Percentiles rank a stretch among this genome's conserved stretches.
Conservation (phyloP, 2,888 invertebrate genomes). For the Scaptomyza caliginosa region DNA sequence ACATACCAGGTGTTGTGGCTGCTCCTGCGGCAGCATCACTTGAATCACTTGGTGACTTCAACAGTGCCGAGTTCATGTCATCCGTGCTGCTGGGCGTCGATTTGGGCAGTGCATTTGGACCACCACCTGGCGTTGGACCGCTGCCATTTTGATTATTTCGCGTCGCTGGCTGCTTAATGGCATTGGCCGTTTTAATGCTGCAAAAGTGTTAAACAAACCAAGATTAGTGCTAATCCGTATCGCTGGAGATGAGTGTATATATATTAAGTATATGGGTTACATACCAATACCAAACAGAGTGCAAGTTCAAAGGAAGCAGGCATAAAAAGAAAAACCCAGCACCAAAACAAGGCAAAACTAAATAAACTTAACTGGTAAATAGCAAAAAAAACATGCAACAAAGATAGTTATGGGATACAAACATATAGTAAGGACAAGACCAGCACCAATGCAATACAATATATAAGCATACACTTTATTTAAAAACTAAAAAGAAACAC, state of each 20-base stretch:
- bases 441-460: conserved; percentile 18
- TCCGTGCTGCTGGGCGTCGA: conserved; percentile 87
- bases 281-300: conserved; percentile 38
- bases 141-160: conserved; percentile 58
- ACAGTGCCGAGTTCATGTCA: conserved; percentile 89
- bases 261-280: conserved; percentile 25
- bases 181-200: conserved; percentile 81
- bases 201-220: conserved; percentile 41
- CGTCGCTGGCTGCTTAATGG: conserved; percentile 61
- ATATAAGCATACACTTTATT: conserved; percentile 10
- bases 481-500: conserved; percentile 2
- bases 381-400: conserved; percentile 13
- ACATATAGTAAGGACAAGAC: neutral
- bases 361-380: conserved; percentile 11
- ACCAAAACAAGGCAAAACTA: conserved; percentile 27
- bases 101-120: conserved; percentile 82
- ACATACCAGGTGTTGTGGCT: conserved; percentile 86
- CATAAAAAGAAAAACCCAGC: conserved; percentile 35
- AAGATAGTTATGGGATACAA: neutral
- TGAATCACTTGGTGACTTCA: conserved; percentile 86
- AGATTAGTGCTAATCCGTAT: neutral
- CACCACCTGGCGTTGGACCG: conserved; percentile 58
- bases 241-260: neutral
- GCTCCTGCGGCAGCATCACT: conserved; percentile 84
- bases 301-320: conserved; percentile 20